Evolutionary conservation across 2,113 vertebrate species (phyloP).

Genomic region (Bos taurus): ARS-UCD2.0 NC_037342.1:53273001-53273500

Average conservation of each 20-base stretch:
- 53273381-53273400: not conserved
- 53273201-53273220: not conserved
- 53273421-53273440: not conserved
- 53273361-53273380: not conserved
- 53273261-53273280: not conserved
- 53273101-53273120: not conserved
- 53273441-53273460: not conserved
- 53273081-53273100: not conserved
- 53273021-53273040: not conserved
- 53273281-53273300: not conserved
- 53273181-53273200: not conserved
- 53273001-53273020: not conserved
- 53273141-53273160: not conserved
- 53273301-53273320: not conserved
- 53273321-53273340: not conserved
- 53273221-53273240: not conserved
- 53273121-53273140: not conserved
- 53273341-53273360: not conserved
- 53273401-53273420: not conserved
- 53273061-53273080: not conserved
- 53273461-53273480: not conserved
- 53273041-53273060: not conserved
- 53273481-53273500: not conserved
- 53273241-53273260: not conserved
- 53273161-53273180: not conserved